Evolutionary conservation across 2,797 vertebrate species (phyloP).

Genomic region (Falco biarmicus): DNA sequence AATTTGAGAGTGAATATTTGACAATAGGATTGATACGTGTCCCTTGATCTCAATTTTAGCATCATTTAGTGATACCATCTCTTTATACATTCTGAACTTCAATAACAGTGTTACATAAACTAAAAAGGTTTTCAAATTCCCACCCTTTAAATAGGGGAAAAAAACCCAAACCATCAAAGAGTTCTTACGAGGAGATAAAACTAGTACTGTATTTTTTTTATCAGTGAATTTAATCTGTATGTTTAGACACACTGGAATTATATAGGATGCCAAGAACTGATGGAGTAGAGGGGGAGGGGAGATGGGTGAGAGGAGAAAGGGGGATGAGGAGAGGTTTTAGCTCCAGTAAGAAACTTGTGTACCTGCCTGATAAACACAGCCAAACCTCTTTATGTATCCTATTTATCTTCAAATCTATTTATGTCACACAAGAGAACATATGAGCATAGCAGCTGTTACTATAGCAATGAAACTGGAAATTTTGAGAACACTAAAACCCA

Average conservation of each 20-base stretch:
- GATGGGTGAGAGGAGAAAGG: background rate
- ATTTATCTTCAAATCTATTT: slow-evolving; percentile 73
- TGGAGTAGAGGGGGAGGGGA: background rate
- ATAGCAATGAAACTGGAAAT: slow-evolving; percentile 74
- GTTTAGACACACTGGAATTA: background rate
- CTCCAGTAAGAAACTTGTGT: slow-evolving; percentile 20
- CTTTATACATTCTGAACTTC: background rate
- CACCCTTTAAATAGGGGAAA: background rate
- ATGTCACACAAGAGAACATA: slow-evolving; percentile 72
- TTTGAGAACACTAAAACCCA: slow-evolving; percentile 55
- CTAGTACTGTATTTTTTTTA: background rate
- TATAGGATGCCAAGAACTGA: background rate
- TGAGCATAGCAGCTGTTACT: slow-evolving; percentile 74
- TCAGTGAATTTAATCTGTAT: background rate
- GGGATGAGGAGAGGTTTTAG: background rate
- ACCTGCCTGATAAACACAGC: slow-evolving; percentile 43
- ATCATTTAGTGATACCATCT: background rate
- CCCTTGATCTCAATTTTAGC: fast-evolving
- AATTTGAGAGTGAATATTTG: background rate
- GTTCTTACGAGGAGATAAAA: background rate
- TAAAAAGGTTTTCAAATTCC: background rate
- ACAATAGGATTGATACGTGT: background rate
- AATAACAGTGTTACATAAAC: background rate
- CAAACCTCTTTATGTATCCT: slow-evolving; percentile 45
- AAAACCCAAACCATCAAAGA: background rate